Percentiles rank a stretch among this genome's conserved stretches.
Evolutionary conservation across 2,797 vertebrate genomes (phyloP).

Genomic region (Dipus sagitta): DNA sequence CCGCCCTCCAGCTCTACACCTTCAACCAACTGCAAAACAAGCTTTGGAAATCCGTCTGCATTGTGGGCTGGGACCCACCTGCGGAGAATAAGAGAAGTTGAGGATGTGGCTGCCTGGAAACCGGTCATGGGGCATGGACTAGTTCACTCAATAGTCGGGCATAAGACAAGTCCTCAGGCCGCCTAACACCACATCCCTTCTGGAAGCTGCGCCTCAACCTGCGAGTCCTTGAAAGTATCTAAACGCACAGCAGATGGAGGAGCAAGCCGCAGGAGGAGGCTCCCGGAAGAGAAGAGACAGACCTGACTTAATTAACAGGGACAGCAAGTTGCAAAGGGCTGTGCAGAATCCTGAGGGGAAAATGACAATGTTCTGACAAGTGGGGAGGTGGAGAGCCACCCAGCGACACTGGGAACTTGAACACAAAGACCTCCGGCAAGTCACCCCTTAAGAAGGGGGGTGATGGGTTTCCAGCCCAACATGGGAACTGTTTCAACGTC

Average conservation of each 20-base stretch:
- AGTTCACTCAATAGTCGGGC: not conserved
- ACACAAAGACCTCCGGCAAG: not conserved
- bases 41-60: not conserved
- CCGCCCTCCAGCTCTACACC: not conserved
- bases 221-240: not conserved
- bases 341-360: not conserved
- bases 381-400: not conserved
- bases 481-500: not conserved
- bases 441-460: not conserved
- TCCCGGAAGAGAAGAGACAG: not conserved
- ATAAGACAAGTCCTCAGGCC: not conserved
- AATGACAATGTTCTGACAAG: not conserved
- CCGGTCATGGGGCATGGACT: not conserved
- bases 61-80: not conserved
- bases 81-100: not conserved
- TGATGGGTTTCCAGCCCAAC: not conserved
- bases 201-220: not conserved
- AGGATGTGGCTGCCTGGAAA: not conserved
- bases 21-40: not conserved
- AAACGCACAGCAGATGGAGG: not conserved
- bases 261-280: not conserved
- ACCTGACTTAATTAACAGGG: not conserved
- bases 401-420: not conserved
- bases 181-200: not conserved
- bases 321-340: not conserved